A percentile compares a stretch with the other conserved stretches of the same genome.
Evolutionary conservation across 2,888 invertebrate species (phyloP).

Genomic region (Acrocyrtus sp.): DNA sequence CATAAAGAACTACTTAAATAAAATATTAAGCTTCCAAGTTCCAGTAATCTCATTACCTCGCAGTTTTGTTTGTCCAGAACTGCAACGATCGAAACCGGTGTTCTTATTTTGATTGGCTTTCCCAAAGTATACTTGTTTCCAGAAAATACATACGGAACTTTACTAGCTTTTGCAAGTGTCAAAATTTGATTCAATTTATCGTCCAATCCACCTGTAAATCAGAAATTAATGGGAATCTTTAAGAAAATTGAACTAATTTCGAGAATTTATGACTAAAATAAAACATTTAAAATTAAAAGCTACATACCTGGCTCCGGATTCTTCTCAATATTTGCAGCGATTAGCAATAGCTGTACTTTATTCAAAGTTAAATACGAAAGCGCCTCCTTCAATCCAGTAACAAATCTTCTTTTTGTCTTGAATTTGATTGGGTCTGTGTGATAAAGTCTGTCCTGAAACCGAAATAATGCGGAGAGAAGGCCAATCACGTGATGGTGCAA

Average conservation of each 20-base stretch:
- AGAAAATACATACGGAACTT: conserved; percentile 73
- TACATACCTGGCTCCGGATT: conserved; percentile 68
- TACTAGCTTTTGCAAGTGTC: conserved; percentile 68
- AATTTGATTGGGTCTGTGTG: conserved; percentile 73
- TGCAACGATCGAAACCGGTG: conserved; percentile 73
- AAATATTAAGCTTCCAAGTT: too few species aligned
- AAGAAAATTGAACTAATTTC: too few species aligned
- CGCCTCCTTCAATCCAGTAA: conserved; percentile 74
- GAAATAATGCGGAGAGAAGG: conserved; percentile 71
- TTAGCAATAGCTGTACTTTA: conserved; percentile 72
- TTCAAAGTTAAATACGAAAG: conserved; percentile 71
- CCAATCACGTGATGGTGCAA: conserved; percentile 69
- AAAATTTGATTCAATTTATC: conserved; percentile 70
- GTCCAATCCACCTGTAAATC: conserved; percentile 71
- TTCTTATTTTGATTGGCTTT: conserved; percentile 70
- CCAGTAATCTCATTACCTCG: too few species aligned
- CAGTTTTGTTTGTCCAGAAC: conserved; percentile 74
- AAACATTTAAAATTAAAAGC: too few species aligned
- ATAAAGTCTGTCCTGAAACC: conserved; percentile 73
- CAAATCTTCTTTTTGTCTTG: conserved; percentile 70
- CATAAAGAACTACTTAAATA: too few species aligned
- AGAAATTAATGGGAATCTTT: conserved; percentile 26
- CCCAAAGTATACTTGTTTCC: conserved; percentile 71
- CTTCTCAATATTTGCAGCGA: conserved; percentile 74
- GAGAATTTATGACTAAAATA: too few species aligned